Conservation (phyloP, 2,888 invertebrate genomes). For the Orchesella flavescens region DNA sequence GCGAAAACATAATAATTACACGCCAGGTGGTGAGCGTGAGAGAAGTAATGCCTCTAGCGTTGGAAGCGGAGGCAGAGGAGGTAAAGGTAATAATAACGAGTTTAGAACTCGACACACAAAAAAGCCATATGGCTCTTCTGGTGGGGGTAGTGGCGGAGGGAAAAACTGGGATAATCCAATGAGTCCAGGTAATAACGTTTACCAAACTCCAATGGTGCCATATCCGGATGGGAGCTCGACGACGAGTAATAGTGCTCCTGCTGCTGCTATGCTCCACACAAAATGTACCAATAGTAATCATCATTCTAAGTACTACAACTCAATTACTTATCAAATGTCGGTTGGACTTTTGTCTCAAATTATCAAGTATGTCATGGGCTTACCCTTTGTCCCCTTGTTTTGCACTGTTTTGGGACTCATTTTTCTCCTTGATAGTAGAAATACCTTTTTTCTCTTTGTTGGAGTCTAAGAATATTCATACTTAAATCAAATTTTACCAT, state of each 20-base stretch:
- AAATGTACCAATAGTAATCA: constrained; percentile 41
- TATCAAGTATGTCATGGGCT: neutral
- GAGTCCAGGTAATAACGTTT: constrained; percentile 47
- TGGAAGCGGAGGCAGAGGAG: constrained; percentile 13
- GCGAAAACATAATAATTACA: constrained; percentile 50
- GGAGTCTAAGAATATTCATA: too few relatives aligned
- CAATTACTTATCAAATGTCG: constrained; percentile 10
- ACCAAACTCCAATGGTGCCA: constrained; percentile 51
- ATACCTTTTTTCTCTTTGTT: too few relatives aligned
- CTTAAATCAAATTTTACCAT: too few relatives aligned
- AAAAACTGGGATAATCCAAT: constrained; percentile 33
- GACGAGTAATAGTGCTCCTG: constrained; percentile 3
- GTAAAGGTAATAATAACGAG: constrained; percentile 29
- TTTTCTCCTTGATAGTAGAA: too few relatives aligned
- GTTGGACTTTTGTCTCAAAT: constrained; percentile 19
- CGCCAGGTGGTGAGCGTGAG: constrained; percentile 51
- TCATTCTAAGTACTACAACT: constrained; percentile 24
- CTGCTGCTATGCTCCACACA: constrained; percentile 3
- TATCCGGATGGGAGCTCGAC: constrained; percentile 43
- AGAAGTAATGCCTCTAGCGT: constrained; percentile 9
- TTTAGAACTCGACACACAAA: constrained; percentile 33
- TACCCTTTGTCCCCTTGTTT: too few relatives aligned
- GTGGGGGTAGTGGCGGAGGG: constrained; percentile 11
- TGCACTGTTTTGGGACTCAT: too few relatives aligned
- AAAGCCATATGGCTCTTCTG: constrained; percentile 11